Base-by-base conservation (phyloP, 2,113 vertebrate species). In the Thomomys bottae region DNA sequence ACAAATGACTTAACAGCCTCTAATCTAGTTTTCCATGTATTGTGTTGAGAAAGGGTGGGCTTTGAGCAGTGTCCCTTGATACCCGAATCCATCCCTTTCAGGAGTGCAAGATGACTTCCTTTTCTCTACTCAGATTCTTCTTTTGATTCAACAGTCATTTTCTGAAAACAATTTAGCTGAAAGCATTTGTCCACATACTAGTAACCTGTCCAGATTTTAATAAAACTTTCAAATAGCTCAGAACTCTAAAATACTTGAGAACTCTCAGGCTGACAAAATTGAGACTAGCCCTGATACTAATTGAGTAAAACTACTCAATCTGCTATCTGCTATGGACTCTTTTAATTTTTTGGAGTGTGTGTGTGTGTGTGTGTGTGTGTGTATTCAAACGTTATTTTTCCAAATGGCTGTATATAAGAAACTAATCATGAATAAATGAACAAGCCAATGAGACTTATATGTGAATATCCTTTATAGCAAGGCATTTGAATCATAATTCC, bases 161-260 rank as follows among this genome's bases (percentile, higher is more conserved):
- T 12, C 66, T 77, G 45, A 72, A 76, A 87, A 36, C 70, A 72
- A 42, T 79, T 80, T 23, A 8, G 72, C 15, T n/a, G 68, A 72
- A 66, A 77, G 12, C 6, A 81, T 63, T 24, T 64, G 30, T 38
- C 40, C 34, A n/a, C 64, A 5, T 3, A n/a, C 32, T 80, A 54
- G 26, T 10, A 77, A 80, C 89, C 38, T 32, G 59, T n/a, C 26
- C 85, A 59, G 28, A 75, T 84, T 91, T 57, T 64, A 88, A 91
- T 34, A 85, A 95, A 94, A 86, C 28, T 86, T 90, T 84, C 61
- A 93, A 49, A 49, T 49, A 73, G 32, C 45, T 28, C 49, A 91
- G 54, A 66, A 20, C 4, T 1, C 76, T 34, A 18, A 36, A 30
- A 17, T 34, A 57, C 2, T 3, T 2, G 72, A 77, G 71, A 32